Evolutionary conservation across 2,113 vertebrate genomes (phyloP), one percentile per base, ranked within the genome.

Genomic region (Alectura lathami): DNA sequence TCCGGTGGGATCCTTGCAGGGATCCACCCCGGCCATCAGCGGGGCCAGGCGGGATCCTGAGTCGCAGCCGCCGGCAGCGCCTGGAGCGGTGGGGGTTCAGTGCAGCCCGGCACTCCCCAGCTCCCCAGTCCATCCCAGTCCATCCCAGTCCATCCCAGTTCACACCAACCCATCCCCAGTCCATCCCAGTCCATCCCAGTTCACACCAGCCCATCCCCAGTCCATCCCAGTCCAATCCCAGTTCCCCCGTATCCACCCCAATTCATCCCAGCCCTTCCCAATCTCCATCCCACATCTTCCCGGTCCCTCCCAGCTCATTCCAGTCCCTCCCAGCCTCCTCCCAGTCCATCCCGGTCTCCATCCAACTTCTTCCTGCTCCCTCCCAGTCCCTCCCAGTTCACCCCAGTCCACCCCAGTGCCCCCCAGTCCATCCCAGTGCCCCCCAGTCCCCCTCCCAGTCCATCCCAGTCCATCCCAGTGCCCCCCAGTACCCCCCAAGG

Each of bases 11-110:
- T 88, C 77, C 68, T 88, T 74, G 68, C 86, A 81, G 43, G 86
- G 86, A 81, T 88, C 77, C 77, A 81, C 68, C 7, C 77, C 86
- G 8, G 86, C 77, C 47, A 82, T 86, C 72, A 98, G 97, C 2
- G 97, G 95, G 32, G 73, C 96, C 78, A 97, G 93, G 64, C 86
- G 97, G 92, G 96, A 96, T 36, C 95, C 96, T 2, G 60, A 90
- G 9, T 97, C 97, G n/a, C 95, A 97, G 43, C 91, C 88, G 34
- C 91, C 88, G 4, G 76, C 96, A 16, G 92, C 93, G 1, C 67
- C 96, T 86, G 93, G 94, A 26, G 6, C 18, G 9, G 56, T 2
- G 2, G 59, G 29, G 14, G 6, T 43, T 72, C 74, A 69, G 54
- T 1, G 2, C 36, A 36, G 9, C 22, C 66, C 24, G 51, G n/a